Percentiles rank a stretch among this genome's conserved stretches.
phyloP scores from a whole-genome alignment of 2,113 vertebrate species.

The Hyla sarda region DNA sequence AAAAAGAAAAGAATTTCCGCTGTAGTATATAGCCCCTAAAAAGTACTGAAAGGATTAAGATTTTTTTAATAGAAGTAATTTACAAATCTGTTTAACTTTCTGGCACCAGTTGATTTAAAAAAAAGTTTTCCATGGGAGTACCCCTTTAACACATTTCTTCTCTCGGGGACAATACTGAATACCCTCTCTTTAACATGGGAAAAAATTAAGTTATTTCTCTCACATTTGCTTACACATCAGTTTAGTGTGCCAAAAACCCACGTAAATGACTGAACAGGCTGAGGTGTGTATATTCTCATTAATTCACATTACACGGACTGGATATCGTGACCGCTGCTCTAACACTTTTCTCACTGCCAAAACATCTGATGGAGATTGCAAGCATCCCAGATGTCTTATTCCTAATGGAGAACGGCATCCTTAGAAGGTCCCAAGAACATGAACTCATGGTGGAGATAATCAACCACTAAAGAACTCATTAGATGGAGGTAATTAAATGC shows the following conservation, averaged over 20 bases:
- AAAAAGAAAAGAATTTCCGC: too few relatives aligned
- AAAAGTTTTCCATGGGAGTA: too few relatives aligned
- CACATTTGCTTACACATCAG: constrained; percentile 15
- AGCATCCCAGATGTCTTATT: constrained; percentile 36
- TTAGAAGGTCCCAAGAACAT: not conserved
- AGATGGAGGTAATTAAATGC: not conserved
- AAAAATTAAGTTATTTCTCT: not conserved
- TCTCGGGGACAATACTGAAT: too few relatives aligned
- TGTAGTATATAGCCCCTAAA: too few relatives aligned
- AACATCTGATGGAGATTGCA: constrained; percentile 45
- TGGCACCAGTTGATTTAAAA: too few relatives aligned
- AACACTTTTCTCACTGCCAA: constrained; percentile 48
- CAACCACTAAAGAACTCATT: not conserved
- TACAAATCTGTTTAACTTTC: too few relatives aligned
- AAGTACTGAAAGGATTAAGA: too few relatives aligned
- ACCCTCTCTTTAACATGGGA: too few relatives aligned
- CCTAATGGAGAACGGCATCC: constrained; percentile 35
- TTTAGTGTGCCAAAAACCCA: constrained; percentile 9
- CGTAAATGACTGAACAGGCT: constrained; percentile 9
- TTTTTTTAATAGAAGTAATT: too few relatives aligned
- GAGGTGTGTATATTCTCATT: constrained; percentile 12
- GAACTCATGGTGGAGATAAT: not conserved
- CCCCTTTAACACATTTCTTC: too few relatives aligned
- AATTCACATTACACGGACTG: constrained; percentile 27
- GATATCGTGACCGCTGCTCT: constrained; percentile 8